Evolutionary conservation across 2,797 vertebrate genomes (phyloP), one percentile per base, ranked within the genome.

Genomic region (Morus bassanus): DNA sequence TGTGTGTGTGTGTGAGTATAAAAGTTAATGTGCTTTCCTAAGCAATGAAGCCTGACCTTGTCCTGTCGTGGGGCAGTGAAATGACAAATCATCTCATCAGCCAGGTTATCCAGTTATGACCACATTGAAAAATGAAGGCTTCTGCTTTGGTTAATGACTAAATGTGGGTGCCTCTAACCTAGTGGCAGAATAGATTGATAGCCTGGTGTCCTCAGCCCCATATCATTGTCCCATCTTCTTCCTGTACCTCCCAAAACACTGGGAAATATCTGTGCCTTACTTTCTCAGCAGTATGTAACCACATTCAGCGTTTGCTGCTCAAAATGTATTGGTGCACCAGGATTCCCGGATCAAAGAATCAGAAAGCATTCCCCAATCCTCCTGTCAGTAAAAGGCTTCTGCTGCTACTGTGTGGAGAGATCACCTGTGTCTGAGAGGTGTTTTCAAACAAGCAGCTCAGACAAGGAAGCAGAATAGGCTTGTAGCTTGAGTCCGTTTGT

Each of bases 81-180:
- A 97, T 97, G 95, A 97, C 92, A 96, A 96, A 97, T 97, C 88
- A 89, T 97, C 96, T 96, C 96, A 97, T 97, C 95, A 97, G 53
- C 59, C 73, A 90, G 92, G 92, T 96, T 97, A 96, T 95, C 90
- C 96, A 96, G 90, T 97, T 97, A 97, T 95, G 96, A 95, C 94
- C 96, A 94, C 10, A 2, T 23, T 96, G 96, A 97, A 96, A 96
- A 97, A 97, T 96, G 95, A 97, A 94, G 77, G 82, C 85, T 97
- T 90, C 94, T 96, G 90, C 91, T 96, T 97, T 96, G 92, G 77
- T 96, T 97, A 96, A 97, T 97, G 91, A 95, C 78, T 91, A 89
- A 92, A 95, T 45, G 59, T 83, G 82, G 85, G 33, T 86, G 79
- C 88, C 84, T 95, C 81, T 90, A 91, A 85, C 57, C 43, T 79